These are phyloP conservation scores for Argynnis bischoffii DNA, from an alignment of 2,888 invertebrate genomes.

Conservation along the genomic window DNA sequence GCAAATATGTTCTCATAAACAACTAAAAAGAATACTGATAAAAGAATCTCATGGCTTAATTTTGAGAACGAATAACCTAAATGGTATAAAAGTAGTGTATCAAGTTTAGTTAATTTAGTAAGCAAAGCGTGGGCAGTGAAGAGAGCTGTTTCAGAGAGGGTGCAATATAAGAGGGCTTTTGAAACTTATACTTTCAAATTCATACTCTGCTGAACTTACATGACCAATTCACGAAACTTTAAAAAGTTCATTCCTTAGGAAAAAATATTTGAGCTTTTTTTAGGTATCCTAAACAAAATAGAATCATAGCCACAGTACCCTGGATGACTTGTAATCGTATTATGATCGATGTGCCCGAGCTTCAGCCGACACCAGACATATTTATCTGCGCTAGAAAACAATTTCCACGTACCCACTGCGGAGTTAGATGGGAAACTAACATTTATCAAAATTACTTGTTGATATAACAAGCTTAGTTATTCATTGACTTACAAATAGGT, in stretches of 20 bases:
- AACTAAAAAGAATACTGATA: too few relatives aligned
- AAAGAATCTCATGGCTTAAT: too few relatives aligned
- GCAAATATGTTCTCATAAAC: too few relatives aligned
- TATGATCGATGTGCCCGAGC: slow-evolving; percentile 41
- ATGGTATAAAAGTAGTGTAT: too few relatives aligned
- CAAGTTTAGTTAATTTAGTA: too few relatives aligned
- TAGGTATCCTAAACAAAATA: background rate
- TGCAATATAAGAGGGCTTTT: too few relatives aligned
- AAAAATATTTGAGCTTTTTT: background rate
- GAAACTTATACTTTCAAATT: too few relatives aligned
- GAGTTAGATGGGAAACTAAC: slow-evolving; percentile 18
- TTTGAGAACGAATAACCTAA: too few relatives aligned
- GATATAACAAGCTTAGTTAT: slow-evolving; percentile 10
- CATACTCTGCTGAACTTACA: too few relatives aligned
- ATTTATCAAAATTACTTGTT: slow-evolving; percentile 33
- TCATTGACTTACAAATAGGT: background rate
- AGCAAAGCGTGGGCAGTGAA: background rate
- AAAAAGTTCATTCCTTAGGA: background rate
- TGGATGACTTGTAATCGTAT: slow-evolving; percentile 41
- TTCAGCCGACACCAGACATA: slow-evolving; percentile 39
- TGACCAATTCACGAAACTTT: background rate
- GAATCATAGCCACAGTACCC: slow-evolving; percentile 23
- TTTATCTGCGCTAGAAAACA: slow-evolving; percentile 36
- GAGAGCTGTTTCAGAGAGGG: too few relatives aligned
- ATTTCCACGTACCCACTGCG: slow-evolving; percentile 29